A percentile compares a stretch with the other conserved stretches of the same genome.
Conservation (phyloP, 2,113 vertebrate genomes). For the Heliornis fulica region DNA sequence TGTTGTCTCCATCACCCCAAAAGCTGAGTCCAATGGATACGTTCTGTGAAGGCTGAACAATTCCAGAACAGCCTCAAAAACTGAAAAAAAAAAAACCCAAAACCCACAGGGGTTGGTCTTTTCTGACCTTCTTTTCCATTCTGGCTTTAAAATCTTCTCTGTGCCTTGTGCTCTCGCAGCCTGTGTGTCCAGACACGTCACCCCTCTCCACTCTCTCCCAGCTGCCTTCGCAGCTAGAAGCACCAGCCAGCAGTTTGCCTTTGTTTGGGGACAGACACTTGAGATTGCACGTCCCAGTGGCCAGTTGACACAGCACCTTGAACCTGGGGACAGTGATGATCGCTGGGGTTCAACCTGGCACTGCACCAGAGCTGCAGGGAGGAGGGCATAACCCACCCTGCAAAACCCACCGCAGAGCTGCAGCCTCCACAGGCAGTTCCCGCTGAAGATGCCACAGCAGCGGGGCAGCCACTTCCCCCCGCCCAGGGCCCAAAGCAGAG, state of each 20-base stretch:
- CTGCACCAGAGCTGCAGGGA: background rate
- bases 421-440: background rate
- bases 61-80: background rate
- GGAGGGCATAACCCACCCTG: background rate
- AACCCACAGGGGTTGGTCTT: background rate
- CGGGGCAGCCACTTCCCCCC: background rate
- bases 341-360: background rate
- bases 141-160: background rate
- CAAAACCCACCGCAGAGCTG: too few species aligned
- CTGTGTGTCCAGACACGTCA: background rate
- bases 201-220: background rate
- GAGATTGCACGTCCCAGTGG: background rate
- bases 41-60: background rate
- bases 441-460: background rate
- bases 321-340: background rate
- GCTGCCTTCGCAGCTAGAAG: background rate
- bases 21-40: background rate
- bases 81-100: too few species aligned
- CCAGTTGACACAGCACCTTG: background rate
- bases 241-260: background rate
- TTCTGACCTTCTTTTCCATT: background rate
- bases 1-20: background rate
- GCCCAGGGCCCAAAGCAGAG: rapidly evolving
- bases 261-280: background rate
- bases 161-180: background rate